Conservation (phyloP, 2,888 invertebrate species). For the Drosophila demipolita region DNA sequence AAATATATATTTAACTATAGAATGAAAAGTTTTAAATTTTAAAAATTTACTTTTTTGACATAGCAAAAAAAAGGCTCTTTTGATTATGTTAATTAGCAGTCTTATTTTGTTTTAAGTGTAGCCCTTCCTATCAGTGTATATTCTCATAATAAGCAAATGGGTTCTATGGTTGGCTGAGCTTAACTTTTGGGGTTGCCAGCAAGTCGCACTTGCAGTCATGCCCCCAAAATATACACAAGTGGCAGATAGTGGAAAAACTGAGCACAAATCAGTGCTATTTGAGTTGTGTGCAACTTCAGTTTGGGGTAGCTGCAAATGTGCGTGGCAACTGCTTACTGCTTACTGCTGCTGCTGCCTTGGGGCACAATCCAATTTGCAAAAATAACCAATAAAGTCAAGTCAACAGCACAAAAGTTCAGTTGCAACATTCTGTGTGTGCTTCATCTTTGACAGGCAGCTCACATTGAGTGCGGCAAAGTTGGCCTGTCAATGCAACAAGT, state of each 20-base stretch:
- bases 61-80: too few species aligned
- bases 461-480: slow-evolving; percentile 40
- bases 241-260: neutral
- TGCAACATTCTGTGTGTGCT: slow-evolving; percentile 21
- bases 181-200: slow-evolving; percentile 76
- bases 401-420: slow-evolving; percentile 39
- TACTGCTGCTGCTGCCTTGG: slow-evolving; percentile 39
- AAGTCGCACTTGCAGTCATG: slow-evolving; percentile 30
- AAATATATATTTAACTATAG: neutral
- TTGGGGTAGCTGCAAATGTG: slow-evolving; percentile 6
- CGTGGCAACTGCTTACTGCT: slow-evolving; percentile 40
- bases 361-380: slow-evolving; percentile 57
- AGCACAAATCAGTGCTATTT: slow-evolving; percentile 79
- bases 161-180: slow-evolving; percentile 78
- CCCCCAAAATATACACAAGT: neutral
- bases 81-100: neutral
- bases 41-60: neutral
- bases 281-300: slow-evolving; percentile 62
- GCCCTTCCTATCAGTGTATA: slow-evolving; percentile 33
- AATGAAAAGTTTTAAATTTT: neutral
- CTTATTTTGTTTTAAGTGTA: neutral
- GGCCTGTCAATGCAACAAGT: slow-evolving; percentile 74
- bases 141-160: slow-evolving; percentile 79
- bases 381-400: slow-evolving; percentile 42
- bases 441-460: slow-evolving; percentile 56